Evolutionary conservation across 2,113 vertebrate species (phyloP).

Genomic region (Ursus arctos): DNA sequence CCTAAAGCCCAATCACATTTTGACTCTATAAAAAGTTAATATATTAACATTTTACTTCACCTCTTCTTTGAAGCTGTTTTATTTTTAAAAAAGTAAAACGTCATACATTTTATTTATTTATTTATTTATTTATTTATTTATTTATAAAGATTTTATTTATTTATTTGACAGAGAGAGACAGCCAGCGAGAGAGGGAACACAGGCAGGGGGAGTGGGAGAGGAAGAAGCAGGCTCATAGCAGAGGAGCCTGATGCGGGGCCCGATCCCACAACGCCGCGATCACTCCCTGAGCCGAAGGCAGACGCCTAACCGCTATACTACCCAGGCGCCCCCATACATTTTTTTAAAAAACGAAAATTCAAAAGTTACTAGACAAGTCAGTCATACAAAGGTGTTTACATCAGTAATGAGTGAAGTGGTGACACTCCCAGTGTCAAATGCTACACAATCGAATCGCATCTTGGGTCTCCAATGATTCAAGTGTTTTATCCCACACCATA

Average conservation of each 20-base stretch:
- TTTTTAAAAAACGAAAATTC: constrained; percentile 67
- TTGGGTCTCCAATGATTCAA: constrained; percentile 67
- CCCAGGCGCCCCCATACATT: too few relatives aligned
- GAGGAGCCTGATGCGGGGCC: too few relatives aligned
- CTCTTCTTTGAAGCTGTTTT: constrained; percentile 79
- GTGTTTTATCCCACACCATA: constrained; percentile 49
- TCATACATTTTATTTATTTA: not conserved
- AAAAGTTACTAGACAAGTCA: constrained; percentile 69
- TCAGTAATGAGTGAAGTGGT: constrained; percentile 48
- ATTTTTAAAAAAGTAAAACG: constrained; percentile 82
- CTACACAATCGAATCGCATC: constrained; percentile 73
- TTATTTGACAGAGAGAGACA: too few relatives aligned
- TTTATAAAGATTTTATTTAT: too few relatives aligned
- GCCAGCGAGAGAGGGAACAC: too few relatives aligned
- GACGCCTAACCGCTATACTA: too few relatives aligned
- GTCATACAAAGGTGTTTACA: constrained; percentile 76
- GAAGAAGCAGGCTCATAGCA: too few relatives aligned
- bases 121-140: too few relatives aligned
- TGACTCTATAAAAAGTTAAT: not conserved
- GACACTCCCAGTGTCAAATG: constrained; percentile 76
- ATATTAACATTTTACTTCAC: not conserved
- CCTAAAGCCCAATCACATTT: not conserved
- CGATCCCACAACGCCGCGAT: too few relatives aligned
- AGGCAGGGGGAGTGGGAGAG: too few relatives aligned
- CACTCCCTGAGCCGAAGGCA: too few relatives aligned